phyloP scores from a whole-genome alignment of 2,888 invertebrate species.

The Erebia epiphron region DNA sequence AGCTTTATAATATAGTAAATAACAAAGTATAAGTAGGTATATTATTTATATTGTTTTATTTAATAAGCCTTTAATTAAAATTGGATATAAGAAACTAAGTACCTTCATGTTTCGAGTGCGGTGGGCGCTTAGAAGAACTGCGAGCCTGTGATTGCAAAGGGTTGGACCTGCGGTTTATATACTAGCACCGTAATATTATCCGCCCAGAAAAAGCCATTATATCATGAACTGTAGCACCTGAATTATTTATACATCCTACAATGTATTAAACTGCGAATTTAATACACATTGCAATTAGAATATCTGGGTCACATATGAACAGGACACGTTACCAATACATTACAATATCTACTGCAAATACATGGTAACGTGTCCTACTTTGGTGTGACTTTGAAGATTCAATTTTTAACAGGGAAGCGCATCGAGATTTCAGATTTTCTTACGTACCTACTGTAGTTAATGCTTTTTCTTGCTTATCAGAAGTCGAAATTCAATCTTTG shows the following conservation, averaged over 20 bases:
- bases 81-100: slow-evolving; percentile 36
- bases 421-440: too few relatives aligned
- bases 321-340: slow-evolving; percentile 21
- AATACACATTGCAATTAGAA: slow-evolving; percentile 36
- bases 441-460: not conserved
- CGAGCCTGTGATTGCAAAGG: slow-evolving; percentile 63
- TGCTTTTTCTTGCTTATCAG: not conserved
- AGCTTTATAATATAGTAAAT: too few relatives aligned
- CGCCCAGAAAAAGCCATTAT: slow-evolving; percentile 55
- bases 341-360: too few relatives aligned
- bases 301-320: slow-evolving; percentile 37
- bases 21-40: too few relatives aligned
- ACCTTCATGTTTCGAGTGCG: slow-evolving; percentile 72
- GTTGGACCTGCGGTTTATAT: slow-evolving; percentile 64
- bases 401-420: not conserved
- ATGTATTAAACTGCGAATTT: slow-evolving; percentile 39
- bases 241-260: slow-evolving; percentile 44
- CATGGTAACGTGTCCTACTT: too few relatives aligned
- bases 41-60: too few relatives aligned
- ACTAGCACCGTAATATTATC: slow-evolving; percentile 49
- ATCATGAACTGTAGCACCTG: slow-evolving; percentile 57
- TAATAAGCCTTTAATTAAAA: not conserved
- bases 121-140: slow-evolving; percentile 50
- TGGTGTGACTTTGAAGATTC: not conserved
- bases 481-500: not conserved